Base-by-base conservation (phyloP, 2,113 vertebrate genomes). In the Heterotilapia buettikoferi region DNA sequence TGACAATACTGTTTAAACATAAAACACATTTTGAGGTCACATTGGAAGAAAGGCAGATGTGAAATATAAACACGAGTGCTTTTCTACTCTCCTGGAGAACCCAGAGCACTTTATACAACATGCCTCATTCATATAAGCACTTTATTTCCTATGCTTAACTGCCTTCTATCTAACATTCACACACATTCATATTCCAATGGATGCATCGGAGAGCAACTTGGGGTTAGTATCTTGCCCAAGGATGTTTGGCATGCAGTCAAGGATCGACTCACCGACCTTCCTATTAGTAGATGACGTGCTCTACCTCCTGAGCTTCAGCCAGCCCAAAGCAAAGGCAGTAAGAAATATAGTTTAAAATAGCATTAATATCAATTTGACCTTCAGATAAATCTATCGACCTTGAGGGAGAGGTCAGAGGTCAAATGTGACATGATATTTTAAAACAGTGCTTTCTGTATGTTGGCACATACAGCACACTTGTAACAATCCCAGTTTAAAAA, bases 371-470 rank as follows among this genome's bases (percentile, higher is more conserved):
- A 40, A 21, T 40, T 68, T 40, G 11, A 21, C 63, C 0, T 24
- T 43, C 36, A 43, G 0, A 1, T 71, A 21, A 71, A 4, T 71
- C 36, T 24, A 9, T 16, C 2, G 5, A 43, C n/a, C n/a, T 71
- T 3, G 12, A 71, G 18, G 11, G 36, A 40, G 63, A 71, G 36
- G n/a, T 71, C 36, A 71, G 66, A 71, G 36, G 36, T 71, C 66
- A 43, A 71, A 43, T 43, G 0, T 16, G 7, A 40, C 63, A 68
- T 0, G 0, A 68, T 2, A 2, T 68, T 68, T 0, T 36, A 36
- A 12, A 66, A n/a, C 61, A 0, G 18, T 36, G 10, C 61, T 36
- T 36, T n/a, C 59, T 63, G 31, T 36, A 1, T n/a, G 0, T n/a
- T 66, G 61, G 10, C 0, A 66, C 9, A 36, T 36, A 6, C 57